phyloP scores from a whole-genome alignment of 2,888 invertebrate genomes.

The Augiades crinisus region DNA sequence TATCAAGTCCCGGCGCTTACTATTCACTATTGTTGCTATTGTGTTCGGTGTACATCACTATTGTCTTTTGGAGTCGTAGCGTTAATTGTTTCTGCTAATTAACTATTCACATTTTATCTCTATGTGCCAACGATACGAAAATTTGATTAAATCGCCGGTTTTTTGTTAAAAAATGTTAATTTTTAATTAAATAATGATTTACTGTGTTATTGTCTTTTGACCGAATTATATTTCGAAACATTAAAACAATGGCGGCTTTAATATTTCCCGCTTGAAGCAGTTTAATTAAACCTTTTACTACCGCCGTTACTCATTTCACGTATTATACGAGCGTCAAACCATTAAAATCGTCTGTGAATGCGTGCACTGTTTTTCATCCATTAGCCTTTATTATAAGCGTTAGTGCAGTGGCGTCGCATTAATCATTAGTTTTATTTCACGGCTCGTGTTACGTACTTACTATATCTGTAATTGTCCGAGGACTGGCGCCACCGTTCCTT shows the following conservation, averaged over 20 bases:
- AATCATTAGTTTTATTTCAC: constrained; percentile 65
- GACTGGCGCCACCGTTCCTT: constrained; percentile 65
- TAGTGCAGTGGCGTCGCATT: constrained; percentile 50
- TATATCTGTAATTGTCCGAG: constrained; percentile 64
- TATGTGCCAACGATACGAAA: neutral
- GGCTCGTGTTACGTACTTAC: constrained; percentile 59
- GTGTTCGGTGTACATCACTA: constrained; percentile 57
- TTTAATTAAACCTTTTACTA: constrained; percentile 11
- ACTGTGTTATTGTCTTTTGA: neutral
- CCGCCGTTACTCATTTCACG: constrained; percentile 9
- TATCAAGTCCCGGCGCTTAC: constrained; percentile 45
- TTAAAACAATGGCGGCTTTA: neutral
- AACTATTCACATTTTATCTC: constrained; percentile 33
- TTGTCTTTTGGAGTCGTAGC: constrained; percentile 48
- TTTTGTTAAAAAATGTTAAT: neutral
- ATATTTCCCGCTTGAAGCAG: neutral
- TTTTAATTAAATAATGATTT: neutral
- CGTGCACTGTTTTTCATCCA: constrained; percentile 36
- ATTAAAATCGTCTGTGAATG: constrained; percentile 35
- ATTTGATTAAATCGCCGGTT: neutral
- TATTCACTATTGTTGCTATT: constrained; percentile 11
- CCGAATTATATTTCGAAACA: too few species aligned
- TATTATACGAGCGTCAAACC: constrained; percentile 9
- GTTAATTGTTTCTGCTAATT: constrained; percentile 37
- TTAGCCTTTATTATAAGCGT: constrained; percentile 44